These are phyloP conservation scores for Aphelenchoides fujianensis DNA, from an alignment of 1,140 invertebrate species.

Conservation along the genomic window DNA sequence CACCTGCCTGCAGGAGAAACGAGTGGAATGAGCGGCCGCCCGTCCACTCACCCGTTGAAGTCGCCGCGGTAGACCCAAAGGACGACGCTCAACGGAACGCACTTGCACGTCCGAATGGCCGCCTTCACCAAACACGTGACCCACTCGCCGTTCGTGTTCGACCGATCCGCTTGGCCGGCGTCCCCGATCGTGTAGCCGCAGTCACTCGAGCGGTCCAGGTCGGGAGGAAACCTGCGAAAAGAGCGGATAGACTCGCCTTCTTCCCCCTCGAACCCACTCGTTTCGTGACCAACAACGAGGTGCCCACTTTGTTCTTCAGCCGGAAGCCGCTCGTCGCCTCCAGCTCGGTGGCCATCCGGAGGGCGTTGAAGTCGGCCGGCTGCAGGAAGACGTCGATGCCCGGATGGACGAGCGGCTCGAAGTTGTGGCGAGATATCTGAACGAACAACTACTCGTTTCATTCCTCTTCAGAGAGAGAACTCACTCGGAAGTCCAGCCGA, in stretches of 20 bases:
- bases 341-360: constrained; percentile 22
- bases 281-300: neutral
- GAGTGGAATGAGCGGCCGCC: no score
- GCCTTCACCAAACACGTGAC: constrained; percentile 23
- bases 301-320: neutral
- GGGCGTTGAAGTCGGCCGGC: constrained; percentile 21
- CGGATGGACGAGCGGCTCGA: constrained; percentile 23
- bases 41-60: no score
- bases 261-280: neutral
- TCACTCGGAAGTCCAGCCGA: constrained; percentile 15
- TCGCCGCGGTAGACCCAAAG: constrained; percentile 43
- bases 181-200: neutral
- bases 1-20: no score
- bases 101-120: constrained; percentile 26
- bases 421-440: constrained; percentile 32
- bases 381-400: constrained; percentile 26
- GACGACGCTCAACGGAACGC: constrained; percentile 39
- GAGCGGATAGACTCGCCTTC: neutral
- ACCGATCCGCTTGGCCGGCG: constrained; percentile 9
- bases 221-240: neutral
- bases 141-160: neutral
- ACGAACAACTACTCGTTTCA: neutral
- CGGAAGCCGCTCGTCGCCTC: neutral
- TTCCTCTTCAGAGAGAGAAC: neutral
- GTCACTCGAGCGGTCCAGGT: neutral